These are phyloP conservation scores for Parthenolecanium corni DNA, from an alignment of 2,888 invertebrate genomes.

Conservation along the genomic window DNA sequence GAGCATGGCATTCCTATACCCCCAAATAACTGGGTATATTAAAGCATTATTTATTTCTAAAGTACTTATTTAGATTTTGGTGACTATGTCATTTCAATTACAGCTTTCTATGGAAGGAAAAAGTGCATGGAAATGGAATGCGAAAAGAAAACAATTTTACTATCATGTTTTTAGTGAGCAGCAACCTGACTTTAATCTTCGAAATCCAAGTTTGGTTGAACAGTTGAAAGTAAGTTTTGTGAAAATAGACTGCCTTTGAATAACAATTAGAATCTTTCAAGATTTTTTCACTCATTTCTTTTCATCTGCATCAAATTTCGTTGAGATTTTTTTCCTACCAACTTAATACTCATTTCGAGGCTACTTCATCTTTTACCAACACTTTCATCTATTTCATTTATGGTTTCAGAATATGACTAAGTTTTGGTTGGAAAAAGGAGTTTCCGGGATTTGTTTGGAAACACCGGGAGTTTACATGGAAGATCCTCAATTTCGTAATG, in stretches of 20 bases:
- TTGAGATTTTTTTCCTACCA: too few relatives aligned
- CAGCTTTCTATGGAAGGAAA: constrained; percentile 39
- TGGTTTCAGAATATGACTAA: not conserved
- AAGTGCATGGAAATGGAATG: constrained; percentile 63
- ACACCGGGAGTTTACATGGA: too few relatives aligned
- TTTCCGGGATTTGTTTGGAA: not conserved
- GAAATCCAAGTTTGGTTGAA: not conserved
- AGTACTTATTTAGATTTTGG: too few relatives aligned
- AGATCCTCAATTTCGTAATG: too few relatives aligned
- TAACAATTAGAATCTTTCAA: not conserved
- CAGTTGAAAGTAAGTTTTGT: not conserved
- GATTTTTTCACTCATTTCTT: too few relatives aligned
- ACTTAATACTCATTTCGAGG: too few relatives aligned
- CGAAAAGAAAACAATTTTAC: constrained; percentile 56
- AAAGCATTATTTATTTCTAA: constrained; percentile 31
- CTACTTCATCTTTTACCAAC: too few relatives aligned
- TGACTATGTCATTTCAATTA: too few relatives aligned
- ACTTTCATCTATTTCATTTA: not conserved
- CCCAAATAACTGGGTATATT: constrained; percentile 35
- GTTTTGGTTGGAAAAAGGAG: not conserved
- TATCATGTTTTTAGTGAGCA: constrained; percentile 61
- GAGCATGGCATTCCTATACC: constrained; percentile 34
- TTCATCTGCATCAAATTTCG: too few relatives aligned
- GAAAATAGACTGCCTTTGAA: too few relatives aligned
- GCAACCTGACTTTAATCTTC: constrained; percentile 67